phyloP scores from a whole-genome alignment of 53 echinoderm and acorn worm genomes.

The Actinopyga echinites region DNA sequence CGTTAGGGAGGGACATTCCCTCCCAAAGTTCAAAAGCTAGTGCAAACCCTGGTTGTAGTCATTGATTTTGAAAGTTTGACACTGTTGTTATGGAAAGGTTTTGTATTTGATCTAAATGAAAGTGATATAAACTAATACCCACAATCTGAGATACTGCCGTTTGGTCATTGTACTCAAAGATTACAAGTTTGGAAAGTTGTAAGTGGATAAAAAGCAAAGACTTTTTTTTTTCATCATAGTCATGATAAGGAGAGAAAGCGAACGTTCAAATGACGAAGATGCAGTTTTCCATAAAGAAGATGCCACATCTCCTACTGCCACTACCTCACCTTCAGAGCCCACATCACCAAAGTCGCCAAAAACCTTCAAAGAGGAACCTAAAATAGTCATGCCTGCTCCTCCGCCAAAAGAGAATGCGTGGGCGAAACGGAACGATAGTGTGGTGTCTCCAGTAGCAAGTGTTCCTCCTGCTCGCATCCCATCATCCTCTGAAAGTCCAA shows the following conservation, averaged over 20 bases:
- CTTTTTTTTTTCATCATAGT: constrained; percentile 29
- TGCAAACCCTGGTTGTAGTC: too few species aligned
- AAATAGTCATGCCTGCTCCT: constrained; percentile 80
- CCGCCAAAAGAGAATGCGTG: constrained; percentile 98
- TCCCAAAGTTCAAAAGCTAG: too few species aligned
- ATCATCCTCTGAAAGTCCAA: constrained; percentile 21
- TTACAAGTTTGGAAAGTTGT: too few species aligned
- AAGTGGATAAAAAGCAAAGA: too few species aligned
- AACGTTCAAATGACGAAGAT: constrained; percentile 87
- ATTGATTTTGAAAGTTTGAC: too few species aligned
- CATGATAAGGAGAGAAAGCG: constrained; percentile 92
- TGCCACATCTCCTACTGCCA: constrained; percentile 58
- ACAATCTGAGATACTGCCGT: too few species aligned
- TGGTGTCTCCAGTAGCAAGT: constrained; percentile 56
- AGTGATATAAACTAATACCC: too few species aligned
- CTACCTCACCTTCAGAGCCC: constrained; percentile 74
- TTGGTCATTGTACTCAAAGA: too few species aligned
- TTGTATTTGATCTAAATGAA: too few species aligned
- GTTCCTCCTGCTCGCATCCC: constrained; percentile 7
- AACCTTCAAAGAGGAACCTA: constrained; percentile 25
- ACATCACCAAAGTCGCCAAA: constrained; percentile 66
- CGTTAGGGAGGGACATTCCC: too few species aligned
- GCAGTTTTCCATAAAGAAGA: constrained; percentile 88
- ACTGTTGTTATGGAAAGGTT: too few species aligned
- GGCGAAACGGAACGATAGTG: constrained; percentile 81